Base-by-base conservation (phyloP, 2,797 vertebrate species). In the Pseudomugil tenellus region DNA sequence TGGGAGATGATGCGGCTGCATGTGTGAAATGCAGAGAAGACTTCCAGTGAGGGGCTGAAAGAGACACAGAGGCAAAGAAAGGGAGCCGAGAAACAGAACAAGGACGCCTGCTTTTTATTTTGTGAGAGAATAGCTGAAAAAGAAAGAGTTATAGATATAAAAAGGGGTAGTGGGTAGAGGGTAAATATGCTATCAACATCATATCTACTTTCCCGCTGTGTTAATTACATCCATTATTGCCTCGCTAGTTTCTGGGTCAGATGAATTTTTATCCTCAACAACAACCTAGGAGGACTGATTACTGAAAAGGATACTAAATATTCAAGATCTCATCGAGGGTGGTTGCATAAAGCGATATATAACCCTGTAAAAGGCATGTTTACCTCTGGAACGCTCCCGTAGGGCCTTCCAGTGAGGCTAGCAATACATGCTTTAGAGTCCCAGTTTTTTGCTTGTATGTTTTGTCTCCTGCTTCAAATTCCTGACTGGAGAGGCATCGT, bases 191-290 rank as follows among this genome's bases (percentile, higher is more conserved):
- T 57, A 58, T 59, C 70, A 77, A 79, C 77, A 84, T 79, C 41
- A 68, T 82, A 91, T 80, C 64, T 67, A 54, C 79, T 80, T 72
- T 55, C 73, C 69, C 9, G 62, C 72, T 84, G 70, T 63, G 77
- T 83, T 91, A 84, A 92, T 91, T 90, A 87, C 81, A 79, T 68
- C 74, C 74, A 82, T 90, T 79, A 86, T 85, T 79, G 81, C 78
- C 58, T 52, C 1, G 28, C 79, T 60, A 63, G 61, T 87, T 88
- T 92, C 82, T 91, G 75, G 88, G 88, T 90, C 81, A 84, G 64
- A 69, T 49, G 39, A 39, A 35, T 67, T 78, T 84, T 73, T 62
- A 67, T 77, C 60, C 61, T 70, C 43, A 26, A 63, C 65, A 85
- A 71, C 66, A 68, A 78, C 84, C 69, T 85, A 71, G 55, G 65